Evolutionary conservation across 2,113 vertebrate genomes (phyloP).

Genomic region (Aythya baeri): DNA sequence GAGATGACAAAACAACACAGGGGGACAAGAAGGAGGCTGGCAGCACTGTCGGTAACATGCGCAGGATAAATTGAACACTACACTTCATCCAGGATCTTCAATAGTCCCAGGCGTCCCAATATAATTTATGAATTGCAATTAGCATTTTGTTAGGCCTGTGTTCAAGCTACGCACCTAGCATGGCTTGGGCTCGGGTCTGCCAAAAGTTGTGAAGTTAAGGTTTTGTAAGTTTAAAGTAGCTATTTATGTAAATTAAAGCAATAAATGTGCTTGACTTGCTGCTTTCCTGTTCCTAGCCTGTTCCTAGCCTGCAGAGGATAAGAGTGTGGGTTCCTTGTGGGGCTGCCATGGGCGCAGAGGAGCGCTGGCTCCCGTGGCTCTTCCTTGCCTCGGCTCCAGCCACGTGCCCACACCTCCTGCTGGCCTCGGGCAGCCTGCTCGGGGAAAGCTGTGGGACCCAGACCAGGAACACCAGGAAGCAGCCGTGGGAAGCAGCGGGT

Average conservation of each 20-base stretch:
- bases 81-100: constrained; percentile 58
- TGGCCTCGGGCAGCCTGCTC: background rate
- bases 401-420: rapidly evolving
- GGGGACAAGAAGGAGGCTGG: constrained; percentile 56
- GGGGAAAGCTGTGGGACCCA: background rate
- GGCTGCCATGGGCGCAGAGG: background rate
- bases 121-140: constrained; percentile 64
- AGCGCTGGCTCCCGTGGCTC: background rate
- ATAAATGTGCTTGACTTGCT: background rate
- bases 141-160: constrained; percentile 39
- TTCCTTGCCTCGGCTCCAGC: background rate
- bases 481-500: background rate
- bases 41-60: constrained; percentile 11
- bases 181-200: background rate
- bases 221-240: background rate
- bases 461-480: background rate
- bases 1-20: constrained; percentile 71
- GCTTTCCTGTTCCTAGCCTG: background rate
- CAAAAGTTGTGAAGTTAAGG: background rate
- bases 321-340: rapidly evolving
- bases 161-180: background rate
- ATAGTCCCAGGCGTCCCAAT: background rate
- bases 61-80: constrained; percentile 49
- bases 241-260: background rate
- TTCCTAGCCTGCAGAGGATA: background rate